Evolutionary conservation across 1,140 invertebrate species (phyloP).

Genomic region (Drosophila fuyamai): DNA sequence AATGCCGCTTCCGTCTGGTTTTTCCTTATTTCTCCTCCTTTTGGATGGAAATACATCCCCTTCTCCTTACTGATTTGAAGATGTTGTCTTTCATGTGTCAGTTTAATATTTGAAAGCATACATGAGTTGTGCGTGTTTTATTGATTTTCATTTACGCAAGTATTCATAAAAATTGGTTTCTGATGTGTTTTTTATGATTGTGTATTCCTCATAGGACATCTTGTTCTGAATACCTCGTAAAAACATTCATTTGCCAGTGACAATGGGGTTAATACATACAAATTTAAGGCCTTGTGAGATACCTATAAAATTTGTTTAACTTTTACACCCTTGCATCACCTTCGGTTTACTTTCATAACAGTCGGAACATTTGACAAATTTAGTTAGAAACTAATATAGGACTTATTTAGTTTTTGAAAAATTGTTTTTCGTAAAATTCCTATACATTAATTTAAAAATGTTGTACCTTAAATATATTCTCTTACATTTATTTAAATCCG

Average conservation of each 20-base stretch:
- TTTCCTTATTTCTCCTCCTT: slow-evolving; percentile 2
- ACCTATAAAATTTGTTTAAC: too few species aligned
- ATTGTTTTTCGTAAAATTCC: too few species aligned
- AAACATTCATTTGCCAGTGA: slow-evolving; percentile 10
- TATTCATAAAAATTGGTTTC: slow-evolving; percentile 76
- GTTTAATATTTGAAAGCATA: slow-evolving; percentile 31
- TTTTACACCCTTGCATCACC: too few species aligned
- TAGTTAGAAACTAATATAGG: too few species aligned
- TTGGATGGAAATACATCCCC: neutral
- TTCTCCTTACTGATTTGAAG: neutral
- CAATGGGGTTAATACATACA: slow-evolving; percentile 4
- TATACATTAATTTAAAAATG: too few species aligned
- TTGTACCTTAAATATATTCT: too few species aligned
- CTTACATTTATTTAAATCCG: neutral
- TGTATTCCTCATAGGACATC: slow-evolving; percentile 61
- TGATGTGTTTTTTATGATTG: slow-evolving; percentile 73
- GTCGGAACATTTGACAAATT: too few species aligned
- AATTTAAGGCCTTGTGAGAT: neutral
- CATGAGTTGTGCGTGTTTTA: slow-evolving; percentile 50
- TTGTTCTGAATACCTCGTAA: slow-evolving; percentile 52
- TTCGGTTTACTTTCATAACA: too few species aligned
- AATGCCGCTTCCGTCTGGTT: slow-evolving; percentile 61
- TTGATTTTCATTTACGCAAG: slow-evolving; percentile 72
- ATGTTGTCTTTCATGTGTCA: slow-evolving; percentile 41
- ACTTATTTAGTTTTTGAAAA: too few species aligned